These are phyloP conservation scores for Naso thynnoides DNA, from an alignment of 2,797 vertebrate species.

Conservation along the genomic window DNA sequence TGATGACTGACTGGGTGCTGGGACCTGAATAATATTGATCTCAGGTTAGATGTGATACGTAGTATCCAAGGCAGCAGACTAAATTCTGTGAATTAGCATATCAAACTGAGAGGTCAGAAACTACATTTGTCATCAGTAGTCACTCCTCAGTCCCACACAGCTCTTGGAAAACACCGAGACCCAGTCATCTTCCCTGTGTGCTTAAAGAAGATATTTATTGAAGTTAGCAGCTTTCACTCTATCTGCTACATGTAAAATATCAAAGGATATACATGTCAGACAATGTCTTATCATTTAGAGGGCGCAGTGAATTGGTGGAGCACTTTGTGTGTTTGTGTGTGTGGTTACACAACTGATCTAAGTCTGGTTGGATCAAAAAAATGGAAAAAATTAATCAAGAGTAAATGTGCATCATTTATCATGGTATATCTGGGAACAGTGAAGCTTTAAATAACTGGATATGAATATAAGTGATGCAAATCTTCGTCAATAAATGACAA, in stretches of 20 bases:
- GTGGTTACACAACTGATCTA: slow-evolving; percentile 11
- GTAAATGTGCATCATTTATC: slow-evolving; percentile 45
- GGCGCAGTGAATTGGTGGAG: not conserved
- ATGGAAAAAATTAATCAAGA: slow-evolving; percentile 12
- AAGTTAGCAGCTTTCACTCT: slow-evolving; percentile 52
- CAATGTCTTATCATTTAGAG: slow-evolving; percentile 39
- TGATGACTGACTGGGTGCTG: slow-evolving; percentile 67
- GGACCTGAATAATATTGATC: slow-evolving; percentile 79
- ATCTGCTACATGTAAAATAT: slow-evolving; percentile 41
- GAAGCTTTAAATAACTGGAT: slow-evolving; percentile 42
- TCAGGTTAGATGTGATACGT: slow-evolving; percentile 62
- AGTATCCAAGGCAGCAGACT: slow-evolving; percentile 67
- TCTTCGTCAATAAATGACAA: slow-evolving; percentile 55
- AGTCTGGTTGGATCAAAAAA: slow-evolving; percentile 29
- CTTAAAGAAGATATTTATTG: slow-evolving; percentile 48
- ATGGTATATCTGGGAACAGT: slow-evolving; percentile 36
- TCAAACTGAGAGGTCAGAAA: slow-evolving; percentile 74
- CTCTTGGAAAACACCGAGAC: slow-evolving; percentile 38
- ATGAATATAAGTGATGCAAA: slow-evolving; percentile 53
- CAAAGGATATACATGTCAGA: slow-evolving; percentile 51
- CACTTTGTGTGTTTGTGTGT: slow-evolving; percentile 4
- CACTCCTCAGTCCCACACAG: slow-evolving; percentile 43
- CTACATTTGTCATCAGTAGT: slow-evolving; percentile 70
- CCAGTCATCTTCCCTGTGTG: slow-evolving; percentile 14
- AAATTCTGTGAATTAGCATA: slow-evolving; percentile 60